phyloP scores from a whole-genome alignment of 1,140 invertebrate genomes.

The Magallana angulata region DNA sequence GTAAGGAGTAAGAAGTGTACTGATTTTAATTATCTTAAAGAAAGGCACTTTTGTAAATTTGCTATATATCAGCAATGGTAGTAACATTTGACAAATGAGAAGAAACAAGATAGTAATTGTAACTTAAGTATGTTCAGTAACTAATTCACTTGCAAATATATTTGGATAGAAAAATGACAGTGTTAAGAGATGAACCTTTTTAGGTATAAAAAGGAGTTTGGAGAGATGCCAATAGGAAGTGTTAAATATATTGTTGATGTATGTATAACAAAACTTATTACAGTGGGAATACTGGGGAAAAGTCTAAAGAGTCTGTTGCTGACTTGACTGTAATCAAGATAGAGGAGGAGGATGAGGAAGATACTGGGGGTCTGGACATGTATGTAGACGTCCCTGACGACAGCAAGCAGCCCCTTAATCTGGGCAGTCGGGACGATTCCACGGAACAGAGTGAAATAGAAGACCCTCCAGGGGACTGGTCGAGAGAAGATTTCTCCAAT shows the following conservation, averaged over 20 bases:
- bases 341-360: constrained; percentile 20
- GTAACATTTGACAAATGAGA: no score
- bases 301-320: background rate
- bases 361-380: constrained; percentile 30
- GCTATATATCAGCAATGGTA: no score
- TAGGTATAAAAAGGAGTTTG: no score
- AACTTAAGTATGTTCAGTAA: no score
- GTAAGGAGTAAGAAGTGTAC: background rate
- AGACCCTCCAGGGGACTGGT: constrained; percentile 24
- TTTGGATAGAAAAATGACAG: no score
- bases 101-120: no score
- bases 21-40: no score
- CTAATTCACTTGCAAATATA: no score
- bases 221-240: no score
- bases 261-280: background rate
- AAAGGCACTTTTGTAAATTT: no score
- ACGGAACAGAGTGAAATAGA: background rate
- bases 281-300: background rate
- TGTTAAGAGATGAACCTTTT: no score
- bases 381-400: constrained; percentile 27
- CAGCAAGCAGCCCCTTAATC: background rate
- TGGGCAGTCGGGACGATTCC: background rate
- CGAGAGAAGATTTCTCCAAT: constrained; percentile 33
- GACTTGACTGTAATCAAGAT: constrained; percentile 31
- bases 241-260: no score